A percentile compares a stretch with the other conserved stretches of the same genome.
These are phyloP conservation scores for Bactericera cockerelli DNA, from an alignment of 1,140 invertebrate genomes.

Conservation along the genomic window DNA sequence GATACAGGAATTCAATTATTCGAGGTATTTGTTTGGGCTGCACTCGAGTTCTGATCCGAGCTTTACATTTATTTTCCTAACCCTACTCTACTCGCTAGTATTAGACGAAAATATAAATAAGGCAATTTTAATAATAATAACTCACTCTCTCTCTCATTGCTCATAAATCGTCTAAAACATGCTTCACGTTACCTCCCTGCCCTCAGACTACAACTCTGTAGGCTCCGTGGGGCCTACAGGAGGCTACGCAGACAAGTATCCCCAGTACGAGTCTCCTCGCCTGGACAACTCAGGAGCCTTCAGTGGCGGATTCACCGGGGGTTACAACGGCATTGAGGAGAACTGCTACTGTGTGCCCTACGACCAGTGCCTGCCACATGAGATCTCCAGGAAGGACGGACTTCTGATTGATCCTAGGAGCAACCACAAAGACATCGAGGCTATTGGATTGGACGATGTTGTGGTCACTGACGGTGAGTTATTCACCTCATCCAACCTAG, in stretches of 20 bases:
- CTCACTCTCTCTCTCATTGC: too few species aligned
- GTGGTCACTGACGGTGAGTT: constrained; percentile 35
- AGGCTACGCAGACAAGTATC: constrained; percentile 30
- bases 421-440: constrained; percentile 46
- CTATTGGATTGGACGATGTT: constrained; percentile 45
- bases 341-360: constrained; percentile 70
- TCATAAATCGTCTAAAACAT: too few species aligned
- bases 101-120: too few species aligned
- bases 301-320: constrained; percentile 22
- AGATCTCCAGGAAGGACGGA: constrained; percentile 62
- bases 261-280: constrained; percentile 30
- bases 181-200: background rate
- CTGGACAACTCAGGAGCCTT: constrained; percentile 26
- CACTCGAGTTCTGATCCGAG: too few species aligned
- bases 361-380: constrained; percentile 57
- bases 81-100: too few species aligned
- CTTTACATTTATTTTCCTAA: too few species aligned
- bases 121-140: too few species aligned
- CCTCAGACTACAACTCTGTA: background rate
- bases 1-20: too few species aligned
- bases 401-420: constrained; percentile 33
- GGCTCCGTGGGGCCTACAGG: background rate
- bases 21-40: too few species aligned
- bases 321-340: constrained; percentile 25
- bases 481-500: too few species aligned